Evolutionary conservation across 2,113 vertebrate genomes (phyloP).

Genomic region (Serilophus lunatus): DNA sequence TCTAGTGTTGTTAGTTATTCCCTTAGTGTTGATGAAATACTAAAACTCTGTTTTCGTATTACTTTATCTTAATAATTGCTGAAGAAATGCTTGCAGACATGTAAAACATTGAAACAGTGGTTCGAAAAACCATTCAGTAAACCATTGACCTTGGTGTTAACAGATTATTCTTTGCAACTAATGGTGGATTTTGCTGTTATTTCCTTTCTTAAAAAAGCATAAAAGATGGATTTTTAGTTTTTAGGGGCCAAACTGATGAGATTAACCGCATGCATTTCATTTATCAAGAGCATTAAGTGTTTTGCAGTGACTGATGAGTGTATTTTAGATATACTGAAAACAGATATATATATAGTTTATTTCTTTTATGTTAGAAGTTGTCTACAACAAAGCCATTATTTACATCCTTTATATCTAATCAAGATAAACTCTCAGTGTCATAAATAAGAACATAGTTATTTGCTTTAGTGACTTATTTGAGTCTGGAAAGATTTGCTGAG

Average conservation of each 20-base stretch:
- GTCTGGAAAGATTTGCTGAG: slow-evolving; percentile 60
- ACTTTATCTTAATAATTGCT: slow-evolving; percentile 41
- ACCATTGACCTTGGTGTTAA: slow-evolving; percentile 37
- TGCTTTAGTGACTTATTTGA: slow-evolving; percentile 61
- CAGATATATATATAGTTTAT: slow-evolving; percentile 53
- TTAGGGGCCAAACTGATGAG: slow-evolving; percentile 20
- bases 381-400: slow-evolving; percentile 48
- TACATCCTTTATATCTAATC: slow-evolving; percentile 62
- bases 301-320: slow-evolving; percentile 52
- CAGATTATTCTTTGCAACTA: background rate
- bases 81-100: slow-evolving; percentile 41
- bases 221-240: slow-evolving; percentile 27
- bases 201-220: slow-evolving; percentile 1
- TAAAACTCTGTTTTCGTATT: background rate
- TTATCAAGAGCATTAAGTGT: slow-evolving; percentile 58
- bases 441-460: slow-evolving; percentile 66
- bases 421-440: slow-evolving; percentile 67
- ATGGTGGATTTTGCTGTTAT: slow-evolving; percentile 10
- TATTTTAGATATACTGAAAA: slow-evolving; percentile 53
- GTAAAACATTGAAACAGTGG: background rate
- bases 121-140: background rate
- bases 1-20: background rate
- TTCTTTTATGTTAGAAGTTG: slow-evolving; percentile 57
- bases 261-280: slow-evolving; percentile 25
- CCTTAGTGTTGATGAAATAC: background rate